A percentile compares a stretch with the other conserved stretches of the same genome.
These are phyloP conservation scores for Sorex araneus DNA, from an alignment of 2,113 vertebrate genomes.

Conservation along the genomic window DNA sequence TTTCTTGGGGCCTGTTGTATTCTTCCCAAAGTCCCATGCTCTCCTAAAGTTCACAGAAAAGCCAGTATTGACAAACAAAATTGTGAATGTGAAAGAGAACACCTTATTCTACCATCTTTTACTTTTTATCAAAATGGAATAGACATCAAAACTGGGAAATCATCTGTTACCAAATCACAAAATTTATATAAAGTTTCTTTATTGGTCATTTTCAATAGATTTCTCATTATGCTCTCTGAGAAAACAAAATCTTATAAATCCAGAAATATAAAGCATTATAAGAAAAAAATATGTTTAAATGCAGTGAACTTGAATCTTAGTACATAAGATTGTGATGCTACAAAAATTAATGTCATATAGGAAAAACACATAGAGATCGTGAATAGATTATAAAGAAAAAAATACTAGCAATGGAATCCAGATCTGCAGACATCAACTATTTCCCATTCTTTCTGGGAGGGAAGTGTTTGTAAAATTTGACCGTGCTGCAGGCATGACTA, in stretches of 20 bases:
- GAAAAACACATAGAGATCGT: neutral
- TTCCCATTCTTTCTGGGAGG: neutral
- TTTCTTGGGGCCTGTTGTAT: neutral
- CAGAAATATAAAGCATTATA: conserved; percentile 7
- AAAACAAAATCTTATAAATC: neutral
- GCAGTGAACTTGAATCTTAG: neutral
- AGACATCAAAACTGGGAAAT: neutral
- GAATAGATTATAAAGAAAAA: neutral
- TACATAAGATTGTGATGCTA: neutral
- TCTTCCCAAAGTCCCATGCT: neutral
- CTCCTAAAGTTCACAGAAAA: neutral
- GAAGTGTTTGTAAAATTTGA: conserved; percentile 29
- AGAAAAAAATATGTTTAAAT: conserved; percentile 13
- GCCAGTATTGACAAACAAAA: neutral
- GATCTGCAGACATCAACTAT: neutral
- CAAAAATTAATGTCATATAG: neutral
- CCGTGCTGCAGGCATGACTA: neutral
- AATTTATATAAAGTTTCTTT: neutral
- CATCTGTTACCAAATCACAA: neutral
- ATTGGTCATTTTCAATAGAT: conserved; percentile 1
- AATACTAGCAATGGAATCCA: neutral
- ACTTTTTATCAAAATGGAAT: neutral
- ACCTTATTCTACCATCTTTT: neutral
- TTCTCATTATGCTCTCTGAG: conserved; percentile 12
- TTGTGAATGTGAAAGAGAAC: neutral